Evolutionary conservation across 2,888 invertebrate species (phyloP).

Genomic region (Julus scandinavius): DNA sequence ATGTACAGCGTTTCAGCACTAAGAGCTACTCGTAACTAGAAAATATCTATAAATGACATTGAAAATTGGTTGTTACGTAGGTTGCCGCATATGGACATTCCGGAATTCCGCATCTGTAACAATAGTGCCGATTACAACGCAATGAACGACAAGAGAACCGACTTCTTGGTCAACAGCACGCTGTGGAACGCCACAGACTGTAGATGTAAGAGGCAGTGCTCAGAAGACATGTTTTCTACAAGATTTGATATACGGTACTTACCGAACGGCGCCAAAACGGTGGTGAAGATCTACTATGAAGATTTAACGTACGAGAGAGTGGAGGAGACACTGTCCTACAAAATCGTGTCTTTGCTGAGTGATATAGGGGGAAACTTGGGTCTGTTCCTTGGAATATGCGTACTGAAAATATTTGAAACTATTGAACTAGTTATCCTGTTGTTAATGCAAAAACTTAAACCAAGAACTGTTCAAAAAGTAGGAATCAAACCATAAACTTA

Average conservation of each 20-base stretch:
- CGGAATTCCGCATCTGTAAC: slow-evolving; percentile 46
- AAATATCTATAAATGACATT: too few relatives aligned
- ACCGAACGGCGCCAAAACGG: not conserved
- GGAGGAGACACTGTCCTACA: slow-evolving; percentile 47
- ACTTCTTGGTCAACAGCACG: not conserved
- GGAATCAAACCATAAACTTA: not conserved
- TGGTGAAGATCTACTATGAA: slow-evolving; percentile 49
- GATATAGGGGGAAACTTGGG: slow-evolving; percentile 54
- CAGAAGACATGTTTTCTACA: slow-evolving; percentile 38
- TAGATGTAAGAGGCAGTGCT: slow-evolving; percentile 45
- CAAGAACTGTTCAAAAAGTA: not conserved
- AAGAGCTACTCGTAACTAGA: not conserved
- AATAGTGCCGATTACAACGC: slow-evolving; percentile 1
- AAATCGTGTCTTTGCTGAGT: slow-evolving; percentile 45
- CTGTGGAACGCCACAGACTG: slow-evolving; percentile 7
- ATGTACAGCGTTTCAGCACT: not conserved
- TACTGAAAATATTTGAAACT: slow-evolving; percentile 48
- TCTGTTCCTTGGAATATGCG: slow-evolving; percentile 51
- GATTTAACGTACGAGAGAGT: slow-evolving; percentile 49
- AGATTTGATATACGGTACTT: slow-evolving; percentile 48
- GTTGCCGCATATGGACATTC: slow-evolving; percentile 50
- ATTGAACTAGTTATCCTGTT: not conserved
- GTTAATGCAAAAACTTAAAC: not conserved
- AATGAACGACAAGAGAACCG: not conserved
- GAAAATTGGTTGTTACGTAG: not conserved